Evolutionary conservation across 2,797 vertebrate genomes (phyloP).

Genomic region (Sebastes melanostomus): DNA sequence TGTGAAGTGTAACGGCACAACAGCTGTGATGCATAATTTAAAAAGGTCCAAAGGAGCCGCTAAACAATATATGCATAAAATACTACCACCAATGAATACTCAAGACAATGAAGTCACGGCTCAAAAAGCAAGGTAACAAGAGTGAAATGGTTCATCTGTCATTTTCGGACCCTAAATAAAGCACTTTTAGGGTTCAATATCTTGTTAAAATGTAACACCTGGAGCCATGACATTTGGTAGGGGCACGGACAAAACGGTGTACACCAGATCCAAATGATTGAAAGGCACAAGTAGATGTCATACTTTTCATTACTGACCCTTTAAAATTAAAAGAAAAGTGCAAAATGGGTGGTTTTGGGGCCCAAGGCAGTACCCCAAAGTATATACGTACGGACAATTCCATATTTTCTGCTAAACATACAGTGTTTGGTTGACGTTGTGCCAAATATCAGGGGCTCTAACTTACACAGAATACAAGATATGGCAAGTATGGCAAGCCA

Average conservation of each 20-base stretch:
- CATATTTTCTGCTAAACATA: background rate
- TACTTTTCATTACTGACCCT: background rate
- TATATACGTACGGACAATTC: background rate
- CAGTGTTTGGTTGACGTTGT: background rate
- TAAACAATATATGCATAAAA: background rate
- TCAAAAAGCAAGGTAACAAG: background rate
- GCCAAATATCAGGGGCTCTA: background rate
- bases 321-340: background rate
- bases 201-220: too few species aligned
- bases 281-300: background rate
- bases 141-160: background rate
- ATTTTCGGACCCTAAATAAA: background rate
- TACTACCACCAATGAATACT: background rate
- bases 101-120: background rate
- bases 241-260: background rate
- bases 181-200: background rate
- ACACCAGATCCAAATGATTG: background rate
- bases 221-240: background rate
- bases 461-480: background rate
- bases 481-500: background rate
- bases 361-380: background rate
- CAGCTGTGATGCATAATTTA: background rate
- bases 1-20: background rate
- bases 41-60: background rate
- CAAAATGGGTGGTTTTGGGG: background rate